Evolutionary conservation across 2,113 vertebrate genomes (phyloP), one percentile per base, ranked within the genome.

Genomic region (Capreolus pygargus): DNA sequence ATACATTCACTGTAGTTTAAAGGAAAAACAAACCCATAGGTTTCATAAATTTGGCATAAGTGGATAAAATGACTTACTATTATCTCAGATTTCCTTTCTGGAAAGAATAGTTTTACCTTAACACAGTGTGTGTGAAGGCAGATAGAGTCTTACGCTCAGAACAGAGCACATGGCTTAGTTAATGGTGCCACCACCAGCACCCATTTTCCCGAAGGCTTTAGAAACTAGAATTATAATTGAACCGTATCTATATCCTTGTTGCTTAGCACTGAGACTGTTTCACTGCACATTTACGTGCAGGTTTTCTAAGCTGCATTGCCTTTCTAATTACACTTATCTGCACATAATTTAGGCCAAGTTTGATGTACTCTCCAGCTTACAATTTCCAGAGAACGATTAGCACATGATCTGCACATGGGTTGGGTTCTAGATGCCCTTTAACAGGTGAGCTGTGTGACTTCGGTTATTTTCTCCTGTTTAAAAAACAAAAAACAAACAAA

Each of bases 251-350:
- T 6, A 43, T 39, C 43, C 58, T 89, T 55, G 23, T 54, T 47
- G 83, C 61, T 92, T 33, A 55, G 33, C 4, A 14, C n/a, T 13
- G 15, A 64, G 39, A 54, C 81, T 36, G 74, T 47, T 89, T 93
- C 54, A 82, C 28, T 11, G 23, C 16, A 8, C 36, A 88, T 93
- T 90, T 52, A 6, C 4, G 6, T 76, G 64, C 10, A 83, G 70
- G 19, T 76, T 95, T 86, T 79, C 52, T 79, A 36, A 27, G 33
- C 78, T 61, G 11, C 2, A 23, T 52, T 43, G 54, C 33, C 43
- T 83, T 90, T 50, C 54, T 96, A 94, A 96, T 94, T 86, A 83
- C 27, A 82, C 94, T 94, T 95, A 89, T 89, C 67, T 52, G 52
- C 23, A 55, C 67, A 57, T 45, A 60, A 91, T 92, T 95, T 52